A percentile compares a stretch with the other conserved stretches of the same genome.
These are phyloP conservation scores for Squalus acanthias DNA, from an alignment of 2,797 vertebrate species.

Conservation along the genomic window DNA sequence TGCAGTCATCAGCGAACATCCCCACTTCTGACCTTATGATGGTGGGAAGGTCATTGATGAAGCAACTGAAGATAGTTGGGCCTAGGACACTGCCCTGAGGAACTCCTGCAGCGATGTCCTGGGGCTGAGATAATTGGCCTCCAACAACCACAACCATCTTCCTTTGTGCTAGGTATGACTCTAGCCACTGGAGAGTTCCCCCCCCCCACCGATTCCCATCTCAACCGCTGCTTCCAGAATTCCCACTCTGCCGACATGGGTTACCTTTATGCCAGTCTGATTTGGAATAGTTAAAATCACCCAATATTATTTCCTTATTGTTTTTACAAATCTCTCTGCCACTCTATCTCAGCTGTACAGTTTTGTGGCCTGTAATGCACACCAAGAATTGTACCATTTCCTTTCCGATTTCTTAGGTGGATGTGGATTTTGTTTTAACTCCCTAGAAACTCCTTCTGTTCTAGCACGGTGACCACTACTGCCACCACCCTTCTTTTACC, in stretches of 20 bases:
- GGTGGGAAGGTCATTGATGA: too few relatives aligned
- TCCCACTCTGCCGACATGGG: background rate
- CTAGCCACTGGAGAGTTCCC: too few relatives aligned
- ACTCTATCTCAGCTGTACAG: background rate
- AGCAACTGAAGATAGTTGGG: too few relatives aligned
- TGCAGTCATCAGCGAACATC: too few relatives aligned
- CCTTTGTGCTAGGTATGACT: too few relatives aligned
- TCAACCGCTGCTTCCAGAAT: background rate
- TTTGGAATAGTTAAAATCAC: background rate
- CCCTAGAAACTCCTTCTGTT: background rate
- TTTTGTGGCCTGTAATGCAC: background rate
- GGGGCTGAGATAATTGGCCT: too few relatives aligned
- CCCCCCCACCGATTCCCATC: too few relatives aligned
- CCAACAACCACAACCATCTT: too few relatives aligned
- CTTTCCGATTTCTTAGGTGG: background rate
- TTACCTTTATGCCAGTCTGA: background rate
- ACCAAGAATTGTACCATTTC: background rate
- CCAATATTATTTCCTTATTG: background rate
- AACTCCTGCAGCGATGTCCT: too few relatives aligned
- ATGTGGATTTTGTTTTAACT: background rate
- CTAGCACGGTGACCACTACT: background rate
- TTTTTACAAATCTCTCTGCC: background rate
- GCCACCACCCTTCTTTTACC: background rate
- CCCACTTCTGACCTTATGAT: too few relatives aligned
- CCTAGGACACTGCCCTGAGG: too few relatives aligned